A percentile compares a stretch with the other conserved stretches of the same genome.
Evolutionary conservation across 1,140 invertebrate species (phyloP).

Genomic region (Spodoptera frugiperda): DNA sequence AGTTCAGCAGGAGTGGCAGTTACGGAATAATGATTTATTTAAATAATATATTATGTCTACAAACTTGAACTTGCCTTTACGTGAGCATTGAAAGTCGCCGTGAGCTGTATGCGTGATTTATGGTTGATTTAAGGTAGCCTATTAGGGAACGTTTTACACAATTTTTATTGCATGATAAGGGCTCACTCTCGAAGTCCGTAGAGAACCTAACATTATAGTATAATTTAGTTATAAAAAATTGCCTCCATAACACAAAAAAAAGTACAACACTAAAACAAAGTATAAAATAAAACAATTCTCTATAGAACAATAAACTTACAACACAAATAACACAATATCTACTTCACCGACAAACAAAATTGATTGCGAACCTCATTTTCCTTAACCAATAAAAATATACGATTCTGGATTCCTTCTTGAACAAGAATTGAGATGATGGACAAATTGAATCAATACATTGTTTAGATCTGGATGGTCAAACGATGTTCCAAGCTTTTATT

Average conservation of each 20-base stretch:
- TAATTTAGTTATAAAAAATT: too few relatives aligned
- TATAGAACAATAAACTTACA: neutral
- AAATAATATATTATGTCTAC: neutral
- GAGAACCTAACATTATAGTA: too few relatives aligned
- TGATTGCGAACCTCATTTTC: neutral
- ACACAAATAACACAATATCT: neutral
- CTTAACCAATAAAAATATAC: constrained; percentile 11
- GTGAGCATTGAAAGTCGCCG: too few relatives aligned
- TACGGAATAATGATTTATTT: neutral
- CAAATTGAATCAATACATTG: neutral
- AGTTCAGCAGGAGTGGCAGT: neutral
- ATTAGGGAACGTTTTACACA: too few relatives aligned
- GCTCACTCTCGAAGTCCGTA: too few relatives aligned
- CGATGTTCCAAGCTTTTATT: too few relatives aligned
- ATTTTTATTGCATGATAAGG: too few relatives aligned
- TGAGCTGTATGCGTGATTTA: too few relatives aligned
- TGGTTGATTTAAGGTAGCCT: too few relatives aligned
- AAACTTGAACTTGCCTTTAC: too few relatives aligned
- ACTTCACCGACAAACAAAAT: constrained; percentile 2
- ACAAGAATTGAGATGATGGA: neutral
- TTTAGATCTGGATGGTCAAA: neutral
- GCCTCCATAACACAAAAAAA: neutral
- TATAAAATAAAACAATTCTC: neutral
- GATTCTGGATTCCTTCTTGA: neutral
- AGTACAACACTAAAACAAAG: neutral